Conservation (phyloP, 2,888 invertebrate species). For the Stratiomys singularior region DNA sequence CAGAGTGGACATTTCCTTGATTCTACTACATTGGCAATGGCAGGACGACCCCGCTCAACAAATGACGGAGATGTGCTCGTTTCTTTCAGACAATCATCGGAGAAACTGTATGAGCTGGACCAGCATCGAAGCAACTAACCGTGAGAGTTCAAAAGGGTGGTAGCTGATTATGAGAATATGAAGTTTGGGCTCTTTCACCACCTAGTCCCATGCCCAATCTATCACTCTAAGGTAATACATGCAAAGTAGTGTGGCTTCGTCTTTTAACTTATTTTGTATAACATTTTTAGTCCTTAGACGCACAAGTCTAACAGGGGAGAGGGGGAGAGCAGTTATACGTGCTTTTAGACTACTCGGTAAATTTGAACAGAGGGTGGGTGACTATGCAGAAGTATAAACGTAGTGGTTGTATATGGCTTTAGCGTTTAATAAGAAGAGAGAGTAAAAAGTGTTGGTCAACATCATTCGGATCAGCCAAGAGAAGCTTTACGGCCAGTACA, state of each 20-base stretch:
- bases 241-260: slow-evolving; percentile 43
- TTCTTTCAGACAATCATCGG: not conserved
- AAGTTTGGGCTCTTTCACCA: slow-evolving; percentile 11
- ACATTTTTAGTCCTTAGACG: not conserved
- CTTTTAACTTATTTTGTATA: slow-evolving; percentile 28
- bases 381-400: not conserved
- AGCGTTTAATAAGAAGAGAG: not conserved
- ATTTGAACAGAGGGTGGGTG: not conserved
- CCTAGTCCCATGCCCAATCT: not conserved
- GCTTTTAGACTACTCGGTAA: not conserved
- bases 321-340: not conserved
- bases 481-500: slow-evolving; percentile 16
- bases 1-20: slow-evolving; percentile 50
- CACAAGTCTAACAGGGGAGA: not conserved
- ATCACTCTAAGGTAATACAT: slow-evolving; percentile 9
- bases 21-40: slow-evolving; percentile 31
- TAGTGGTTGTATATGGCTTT: not conserved
- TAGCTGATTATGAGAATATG: slow-evolving; percentile 1
- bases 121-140: not conserved
- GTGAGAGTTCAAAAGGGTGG: not conserved
- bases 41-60: slow-evolving; percentile 21
- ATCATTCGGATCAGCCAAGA: slow-evolving; percentile 15
- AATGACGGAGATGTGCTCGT: not conserved
- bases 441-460: slow-evolving; percentile 33
- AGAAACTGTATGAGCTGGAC: slow-evolving; percentile 6